Base-by-base conservation (phyloP, 2,888 invertebrate species). In the Sesia bembeciformis region DNA sequence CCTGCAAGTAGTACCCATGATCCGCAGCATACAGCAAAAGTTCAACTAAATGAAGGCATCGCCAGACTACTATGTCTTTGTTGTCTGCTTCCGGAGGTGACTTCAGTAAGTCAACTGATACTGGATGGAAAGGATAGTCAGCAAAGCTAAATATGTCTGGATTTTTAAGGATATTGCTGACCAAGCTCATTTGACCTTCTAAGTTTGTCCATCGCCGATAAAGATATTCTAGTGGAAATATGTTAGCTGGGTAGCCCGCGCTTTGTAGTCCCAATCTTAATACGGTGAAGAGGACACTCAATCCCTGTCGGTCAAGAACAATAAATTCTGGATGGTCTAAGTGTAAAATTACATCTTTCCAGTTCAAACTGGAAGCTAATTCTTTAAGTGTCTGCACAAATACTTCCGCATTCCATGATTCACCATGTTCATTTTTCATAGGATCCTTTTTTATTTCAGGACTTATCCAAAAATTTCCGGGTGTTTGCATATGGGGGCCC, bases 111-210 rank as follows among this genome's bases (percentile, higher is more conserved):
- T 98, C 97, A 51, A 96, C 94, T 3, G 94, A 92, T 2, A 98
- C 96, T 3, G 95, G 93, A 67, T 95, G 95, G 76, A 95, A 97
- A 0, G 96, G 95, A 80, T 96, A 95, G 77, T 98, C 98, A 40
- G 96, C 95, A 76, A 99, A 96, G 72, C 96, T 96, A 81, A 99
- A 98, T 62, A 99, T 92, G 75, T 99, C 99, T 0, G 97, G 93
- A 82, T 96, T 93, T 76, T 97, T 97, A 40, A 99, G 84, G 62
- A 98, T 95, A 64, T 95, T 94, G 59, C 94, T 93, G 49, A 98
- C 91, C 62, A 98, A 91, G 59, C 97, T 97, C 77, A 98, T 93
- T 88, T 96, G 98, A 51, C 97, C 97, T 75, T 98, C 98, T 39
- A 95, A 91, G 82, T 98, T 97, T 57, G 95, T 95, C 99, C 99